Base-by-base conservation (phyloP, 2,888 invertebrate genomes). In the Adineta ricciae region DNA sequence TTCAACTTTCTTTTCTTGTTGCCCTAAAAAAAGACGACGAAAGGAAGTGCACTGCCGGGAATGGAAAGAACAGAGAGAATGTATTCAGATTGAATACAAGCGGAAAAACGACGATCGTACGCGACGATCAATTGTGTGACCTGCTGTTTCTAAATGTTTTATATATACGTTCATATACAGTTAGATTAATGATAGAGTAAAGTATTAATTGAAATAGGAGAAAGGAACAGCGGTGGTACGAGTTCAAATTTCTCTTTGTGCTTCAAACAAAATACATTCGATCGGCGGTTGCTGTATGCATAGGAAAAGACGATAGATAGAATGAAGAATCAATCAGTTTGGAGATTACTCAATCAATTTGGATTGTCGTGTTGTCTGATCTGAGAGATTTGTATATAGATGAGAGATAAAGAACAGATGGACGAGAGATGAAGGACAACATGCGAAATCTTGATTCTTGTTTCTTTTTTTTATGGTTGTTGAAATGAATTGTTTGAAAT, bases 141-240 rank as follows among this genome's bases (percentile, higher is more conserved):
- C 64, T 64, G 64, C 64, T 64, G 64, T 64, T 64, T 64, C 64
- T 64, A 64, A 64, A 64, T 64, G 64, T 36, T 64, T 32, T 64
- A 36, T 64, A 32, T 64, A 19, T 64, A 64, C 64, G 64, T 64
- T 64, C 64, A 64, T 64, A 64, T 64, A 64, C 32, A 64, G 64
- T 64, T 64, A 27, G 64, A 32, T 32, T 64, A 64, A 64, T 64
- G 64, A 64, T 64, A 64, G 64, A 64, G 64, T 64, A 64, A 64
- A 64, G 64, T 64, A 64, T 64, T 64, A 64, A 64, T 64, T 64
- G 64, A 64, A 64, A 64, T 36, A 64, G 32, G 64, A 64, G 64
- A 64, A 64, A 64, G 64, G 32, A 64, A 64, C 64, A 64, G 64
- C 64, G 64, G 32, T 36, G 32, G 64, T 32, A 36, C 27, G 32